These are phyloP conservation scores for Heterotilapia buettikoferi DNA, from an alignment of 2,113 vertebrate genomes.

Conservation along the genomic window DNA sequence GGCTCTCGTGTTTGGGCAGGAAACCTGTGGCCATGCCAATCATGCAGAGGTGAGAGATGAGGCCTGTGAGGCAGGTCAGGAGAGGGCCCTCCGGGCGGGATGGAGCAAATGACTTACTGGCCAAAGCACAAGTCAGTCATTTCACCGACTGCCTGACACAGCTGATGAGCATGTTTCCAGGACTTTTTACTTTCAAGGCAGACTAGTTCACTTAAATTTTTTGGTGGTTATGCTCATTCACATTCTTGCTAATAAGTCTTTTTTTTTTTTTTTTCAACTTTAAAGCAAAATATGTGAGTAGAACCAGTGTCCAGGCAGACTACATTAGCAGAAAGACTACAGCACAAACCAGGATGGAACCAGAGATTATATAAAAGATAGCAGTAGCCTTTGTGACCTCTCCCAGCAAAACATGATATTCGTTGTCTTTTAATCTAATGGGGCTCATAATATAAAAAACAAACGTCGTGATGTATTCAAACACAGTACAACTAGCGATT, in stretches of 20 bases:
- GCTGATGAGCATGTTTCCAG: neutral
- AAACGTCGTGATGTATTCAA: neutral
- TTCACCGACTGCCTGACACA: neutral
- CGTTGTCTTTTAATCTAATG: neutral
- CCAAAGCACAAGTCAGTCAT: constrained; percentile 30
- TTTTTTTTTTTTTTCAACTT: neutral
- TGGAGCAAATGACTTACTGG: constrained; percentile 41
- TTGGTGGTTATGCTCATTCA: neutral
- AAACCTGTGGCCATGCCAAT: constrained; percentile 77
- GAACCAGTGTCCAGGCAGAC: neutral
- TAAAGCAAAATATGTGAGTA: neutral
- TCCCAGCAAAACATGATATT: neutral
- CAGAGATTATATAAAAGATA: neutral
- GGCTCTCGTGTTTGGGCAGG: constrained; percentile 53
- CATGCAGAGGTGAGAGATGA: constrained; percentile 80
- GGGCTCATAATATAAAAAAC: neutral
- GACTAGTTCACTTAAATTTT: neutral
- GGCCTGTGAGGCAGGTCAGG: constrained; percentile 69
- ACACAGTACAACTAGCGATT: neutral
- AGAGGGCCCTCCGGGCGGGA: constrained; percentile 49
- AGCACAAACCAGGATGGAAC: neutral
- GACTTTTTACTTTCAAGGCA: neutral
- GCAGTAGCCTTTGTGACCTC: neutral
- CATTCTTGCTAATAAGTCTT: neutral
- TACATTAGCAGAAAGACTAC: neutral